phyloP scores from a whole-genome alignment of 2,113 vertebrate genomes.

The Ursus arctos region DNA sequence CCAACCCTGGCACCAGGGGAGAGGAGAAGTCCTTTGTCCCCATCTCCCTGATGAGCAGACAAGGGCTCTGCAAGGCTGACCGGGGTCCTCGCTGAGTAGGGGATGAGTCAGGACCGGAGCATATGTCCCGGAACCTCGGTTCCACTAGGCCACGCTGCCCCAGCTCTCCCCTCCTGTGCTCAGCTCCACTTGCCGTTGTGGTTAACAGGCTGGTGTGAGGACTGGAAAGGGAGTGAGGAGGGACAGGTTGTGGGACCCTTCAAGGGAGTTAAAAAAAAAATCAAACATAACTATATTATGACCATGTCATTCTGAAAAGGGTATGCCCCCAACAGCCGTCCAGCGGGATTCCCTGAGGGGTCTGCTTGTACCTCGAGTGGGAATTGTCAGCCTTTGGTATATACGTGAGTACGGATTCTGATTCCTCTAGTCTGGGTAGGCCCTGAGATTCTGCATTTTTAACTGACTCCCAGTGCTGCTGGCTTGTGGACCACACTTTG shows the following conservation, averaged over 20 bases:
- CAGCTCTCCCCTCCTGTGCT: fast-evolving
- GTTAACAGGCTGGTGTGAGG: not conserved
- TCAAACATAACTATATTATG: too few species aligned
- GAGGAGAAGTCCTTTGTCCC: not conserved
- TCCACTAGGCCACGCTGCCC: fast-evolving
- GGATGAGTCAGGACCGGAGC: not conserved
- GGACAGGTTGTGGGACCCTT: not conserved
- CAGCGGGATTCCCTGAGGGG: not conserved
- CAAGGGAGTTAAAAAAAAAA: not conserved
- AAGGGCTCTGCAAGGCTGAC: not conserved
- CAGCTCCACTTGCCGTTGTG: not conserved
- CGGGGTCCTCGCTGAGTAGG: fast-evolving
- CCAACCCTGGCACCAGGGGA: not conserved
- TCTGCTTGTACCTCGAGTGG: not conserved
- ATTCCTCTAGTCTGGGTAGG: not conserved
- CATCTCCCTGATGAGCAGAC: too few species aligned
- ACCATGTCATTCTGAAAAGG: not conserved
- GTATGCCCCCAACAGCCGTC: not conserved
- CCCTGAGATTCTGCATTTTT: not conserved
- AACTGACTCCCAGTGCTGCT: fast-evolving
- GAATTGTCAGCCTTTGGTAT: not conserved
- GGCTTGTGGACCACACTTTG: not conserved
- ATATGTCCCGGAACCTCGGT: not conserved
- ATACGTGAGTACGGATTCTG: not conserved
- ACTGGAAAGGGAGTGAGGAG: not conserved